Evolutionary conservation across 1,140 invertebrate species (phyloP).

Genomic region (Neotoxoptera formosana): DNA sequence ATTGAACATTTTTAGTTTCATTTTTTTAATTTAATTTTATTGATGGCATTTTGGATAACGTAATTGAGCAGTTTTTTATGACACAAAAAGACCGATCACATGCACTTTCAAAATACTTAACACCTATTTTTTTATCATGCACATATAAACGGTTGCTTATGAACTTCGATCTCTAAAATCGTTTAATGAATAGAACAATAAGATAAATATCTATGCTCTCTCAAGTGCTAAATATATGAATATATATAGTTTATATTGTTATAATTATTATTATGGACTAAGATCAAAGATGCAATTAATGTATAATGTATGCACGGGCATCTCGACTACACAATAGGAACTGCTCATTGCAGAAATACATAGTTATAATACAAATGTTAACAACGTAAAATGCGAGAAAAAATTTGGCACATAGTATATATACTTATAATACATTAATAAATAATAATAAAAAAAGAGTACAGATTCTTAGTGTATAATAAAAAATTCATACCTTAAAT

Average conservation of each 20-base stretch:
- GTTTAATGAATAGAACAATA: neutral
- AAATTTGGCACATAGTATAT: neutral
- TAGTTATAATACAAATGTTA: neutral
- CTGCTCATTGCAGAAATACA: neutral
- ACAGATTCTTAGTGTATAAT: neutral
- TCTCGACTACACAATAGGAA: neutral
- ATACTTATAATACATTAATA: neutral
- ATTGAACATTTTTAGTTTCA: neutral
- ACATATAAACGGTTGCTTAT: neutral
- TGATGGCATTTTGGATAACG: neutral
- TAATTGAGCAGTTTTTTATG: conserved; percentile 17
- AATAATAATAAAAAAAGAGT: neutral
- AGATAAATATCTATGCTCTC: neutral
- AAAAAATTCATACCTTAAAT: neutral
- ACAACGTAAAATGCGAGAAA: neutral
- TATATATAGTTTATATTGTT: neutral
- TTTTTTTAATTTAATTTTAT: neutral
- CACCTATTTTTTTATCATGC: neutral
- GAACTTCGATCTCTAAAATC: neutral
- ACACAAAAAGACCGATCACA: neutral
- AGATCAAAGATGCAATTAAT: neutral
- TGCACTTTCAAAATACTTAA: neutral
- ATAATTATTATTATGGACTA: neutral
- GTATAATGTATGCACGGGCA: neutral
- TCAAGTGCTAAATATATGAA: too few species aligned